A percentile compares a stretch with the other conserved stretches of the same genome.
These are phyloP conservation scores for Sphecodes monilicornis DNA, from an alignment of 2,888 invertebrate species.

Conservation along the genomic window DNA sequence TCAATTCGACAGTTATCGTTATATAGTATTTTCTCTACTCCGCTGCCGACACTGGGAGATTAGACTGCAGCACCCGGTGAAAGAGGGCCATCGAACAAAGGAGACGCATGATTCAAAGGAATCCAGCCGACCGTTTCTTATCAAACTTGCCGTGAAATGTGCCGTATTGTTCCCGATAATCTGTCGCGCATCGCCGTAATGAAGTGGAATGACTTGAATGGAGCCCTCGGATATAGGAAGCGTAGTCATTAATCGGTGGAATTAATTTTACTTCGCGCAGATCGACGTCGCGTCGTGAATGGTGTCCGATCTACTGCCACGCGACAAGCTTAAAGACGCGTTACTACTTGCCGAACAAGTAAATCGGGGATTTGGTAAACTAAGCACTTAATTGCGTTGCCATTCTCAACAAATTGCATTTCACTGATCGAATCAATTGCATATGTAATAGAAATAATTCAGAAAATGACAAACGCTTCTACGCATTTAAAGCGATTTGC, in stretches of 20 bases:
- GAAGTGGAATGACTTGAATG: conserved; percentile 41
- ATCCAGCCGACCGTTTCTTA: conserved; percentile 29
- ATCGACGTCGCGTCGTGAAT: background rate
- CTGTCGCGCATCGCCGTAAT: conserved; percentile 47
- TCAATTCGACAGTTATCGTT: conserved; percentile 30
- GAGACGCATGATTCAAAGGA: conserved; percentile 7
- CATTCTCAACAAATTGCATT: background rate
- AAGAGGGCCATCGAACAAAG: conserved; percentile 22
- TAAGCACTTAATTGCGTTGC: background rate
- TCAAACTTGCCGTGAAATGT: conserved; percentile 39
- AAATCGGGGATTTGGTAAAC: background rate
- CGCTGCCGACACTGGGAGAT: conserved; percentile 6
- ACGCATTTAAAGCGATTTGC: background rate
- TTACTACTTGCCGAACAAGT: background rate
- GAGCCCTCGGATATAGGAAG: conserved; percentile 7
- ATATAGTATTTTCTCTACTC: conserved; percentile 19
- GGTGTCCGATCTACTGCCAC: background rate
- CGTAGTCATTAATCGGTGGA: conserved; percentile 31
- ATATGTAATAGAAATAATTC: background rate
- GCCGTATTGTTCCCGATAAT: conserved; percentile 48
- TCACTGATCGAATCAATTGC: background rate
- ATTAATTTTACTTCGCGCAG: conserved; percentile 40
- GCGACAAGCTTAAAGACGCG: background rate
- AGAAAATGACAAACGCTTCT: too few species aligned
- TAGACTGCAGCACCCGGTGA: conserved; percentile 20